These are phyloP conservation scores for Plagodis pulveraria DNA, from an alignment of 2,888 invertebrate genomes.

Conservation along the genomic window DNA sequence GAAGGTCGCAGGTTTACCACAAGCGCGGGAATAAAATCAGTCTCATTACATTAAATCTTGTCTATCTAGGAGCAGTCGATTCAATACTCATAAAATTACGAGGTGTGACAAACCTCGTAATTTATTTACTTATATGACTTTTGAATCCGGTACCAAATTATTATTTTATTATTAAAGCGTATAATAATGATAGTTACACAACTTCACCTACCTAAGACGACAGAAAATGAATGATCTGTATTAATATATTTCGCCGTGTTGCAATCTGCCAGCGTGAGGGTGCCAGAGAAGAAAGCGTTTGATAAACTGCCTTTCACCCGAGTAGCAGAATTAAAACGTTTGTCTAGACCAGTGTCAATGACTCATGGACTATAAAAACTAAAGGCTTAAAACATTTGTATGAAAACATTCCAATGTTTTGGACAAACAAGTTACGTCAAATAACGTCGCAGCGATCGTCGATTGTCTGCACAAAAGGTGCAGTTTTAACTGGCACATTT, in stretches of 20 bases:
- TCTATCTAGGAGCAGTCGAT: no score
- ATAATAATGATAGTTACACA: no score
- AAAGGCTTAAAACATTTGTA: constrained; percentile 4
- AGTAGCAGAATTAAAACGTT: constrained; percentile 29
- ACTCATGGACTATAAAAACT: constrained; percentile 22
- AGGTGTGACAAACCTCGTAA: no score
- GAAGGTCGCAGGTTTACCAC: no score
- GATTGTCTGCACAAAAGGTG: not conserved
- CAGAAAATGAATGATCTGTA: not conserved
- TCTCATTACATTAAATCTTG: no score
- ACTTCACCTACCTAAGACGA: no score
- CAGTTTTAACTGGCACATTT: no score
- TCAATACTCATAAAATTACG: no score
- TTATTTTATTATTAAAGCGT: no score
- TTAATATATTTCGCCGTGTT: constrained; percentile 14
- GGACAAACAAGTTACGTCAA: constrained; percentile 6
- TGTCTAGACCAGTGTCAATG: constrained; percentile 28
- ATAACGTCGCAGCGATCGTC: not conserved
- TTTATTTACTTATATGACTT: no score
- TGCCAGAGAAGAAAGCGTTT: constrained; percentile 32
- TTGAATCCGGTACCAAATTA: no score
- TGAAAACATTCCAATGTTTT: constrained; percentile 24
- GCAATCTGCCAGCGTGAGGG: constrained; percentile 11
- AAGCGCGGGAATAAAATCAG: no score
- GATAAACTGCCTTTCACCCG: constrained; percentile 34